Evolutionary conservation across 2,113 vertebrate species (phyloP).

Genomic region (Marmota flaviventris): DNA sequence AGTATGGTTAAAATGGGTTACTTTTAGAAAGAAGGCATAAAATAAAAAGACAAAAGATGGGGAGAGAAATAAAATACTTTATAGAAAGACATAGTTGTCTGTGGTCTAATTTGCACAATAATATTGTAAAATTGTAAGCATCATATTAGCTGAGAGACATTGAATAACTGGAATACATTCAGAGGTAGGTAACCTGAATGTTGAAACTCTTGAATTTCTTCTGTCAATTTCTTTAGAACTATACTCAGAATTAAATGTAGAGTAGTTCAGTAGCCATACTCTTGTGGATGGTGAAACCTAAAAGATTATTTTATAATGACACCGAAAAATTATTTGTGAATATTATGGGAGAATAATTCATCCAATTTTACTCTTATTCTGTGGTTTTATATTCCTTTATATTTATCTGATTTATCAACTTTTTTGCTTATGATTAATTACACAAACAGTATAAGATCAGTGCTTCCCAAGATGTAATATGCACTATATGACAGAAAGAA

Average conservation of each 20-base stretch:
- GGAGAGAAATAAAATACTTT: background rate
- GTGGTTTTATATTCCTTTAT: slow-evolving; percentile 1
- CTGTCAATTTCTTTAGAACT: slow-evolving; percentile 1
- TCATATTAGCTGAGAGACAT: background rate
- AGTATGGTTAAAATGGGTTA: background rate
- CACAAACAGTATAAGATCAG: background rate
- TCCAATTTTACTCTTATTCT: background rate
- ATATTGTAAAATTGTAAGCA: slow-evolving; percentile 6
- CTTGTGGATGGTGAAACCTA: background rate
- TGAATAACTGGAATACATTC: slow-evolving; percentile 46
- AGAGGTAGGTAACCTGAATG: background rate
- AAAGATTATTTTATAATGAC: slow-evolving; percentile 23
- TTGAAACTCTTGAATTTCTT: slow-evolving; percentile 13
- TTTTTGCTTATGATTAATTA: slow-evolving; percentile 24
- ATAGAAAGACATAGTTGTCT: background rate
- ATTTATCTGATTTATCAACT: background rate
- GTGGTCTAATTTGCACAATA: background rate
- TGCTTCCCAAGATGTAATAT: background rate
- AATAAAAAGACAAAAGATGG: background rate
- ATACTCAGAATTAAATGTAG: slow-evolving; percentile 16
- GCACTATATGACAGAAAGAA: background rate
- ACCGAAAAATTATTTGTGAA: slow-evolving; percentile 4
- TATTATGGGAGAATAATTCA: background rate
- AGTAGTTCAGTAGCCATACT: background rate
- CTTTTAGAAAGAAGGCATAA: slow-evolving; percentile 16